A percentile compares a stretch with the other conserved stretches of the same genome.
Conservation (phyloP, 2,113 vertebrate species). For the Paedocypris sp. region DNA sequence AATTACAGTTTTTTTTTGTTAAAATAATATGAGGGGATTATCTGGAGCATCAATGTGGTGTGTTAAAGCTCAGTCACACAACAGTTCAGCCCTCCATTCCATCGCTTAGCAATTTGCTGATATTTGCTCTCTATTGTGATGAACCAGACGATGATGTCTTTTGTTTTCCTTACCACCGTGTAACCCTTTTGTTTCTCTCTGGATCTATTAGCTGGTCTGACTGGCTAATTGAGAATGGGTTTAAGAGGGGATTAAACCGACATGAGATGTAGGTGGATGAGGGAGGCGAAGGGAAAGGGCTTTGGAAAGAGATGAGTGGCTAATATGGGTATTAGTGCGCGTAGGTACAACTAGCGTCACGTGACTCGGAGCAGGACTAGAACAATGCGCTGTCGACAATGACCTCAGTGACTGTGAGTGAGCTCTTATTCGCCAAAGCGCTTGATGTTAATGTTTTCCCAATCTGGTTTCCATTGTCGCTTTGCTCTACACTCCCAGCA, state of each 20-base stretch:
- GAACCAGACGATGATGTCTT: neutral
- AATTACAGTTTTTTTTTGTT: too few relatives aligned
- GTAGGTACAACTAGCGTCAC: conserved; percentile 46
- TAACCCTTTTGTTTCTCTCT: neutral
- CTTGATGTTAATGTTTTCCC: conserved; percentile 7
- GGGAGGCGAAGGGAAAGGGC: conserved; percentile 51
- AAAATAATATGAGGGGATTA: too few relatives aligned
- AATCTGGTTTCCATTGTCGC: neutral
- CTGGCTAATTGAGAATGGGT: conserved; percentile 55
- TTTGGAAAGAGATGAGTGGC: conserved; percentile 47
- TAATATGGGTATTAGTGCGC: conserved; percentile 56
- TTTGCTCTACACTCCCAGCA: neutral
- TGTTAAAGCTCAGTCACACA: neutral
- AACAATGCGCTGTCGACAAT: neutral
- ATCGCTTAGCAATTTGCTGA: neutral
- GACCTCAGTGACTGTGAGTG: neutral
- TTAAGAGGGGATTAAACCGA: conserved; percentile 53
- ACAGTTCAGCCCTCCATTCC: neutral
- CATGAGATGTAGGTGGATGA: conserved; percentile 55
- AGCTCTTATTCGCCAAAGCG: conserved; percentile 1
- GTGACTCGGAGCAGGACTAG: conserved; percentile 42
- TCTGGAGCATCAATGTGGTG: too few relatives aligned
- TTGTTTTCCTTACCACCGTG: neutral
- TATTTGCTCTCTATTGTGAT: neutral
- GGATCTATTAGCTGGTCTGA: conserved; percentile 31